A percentile compares a stretch with the other conserved stretches of the same genome.
Evolutionary conservation across 2,888 invertebrate genomes (phyloP).

Genomic region (Chymomyza amoena): DNA sequence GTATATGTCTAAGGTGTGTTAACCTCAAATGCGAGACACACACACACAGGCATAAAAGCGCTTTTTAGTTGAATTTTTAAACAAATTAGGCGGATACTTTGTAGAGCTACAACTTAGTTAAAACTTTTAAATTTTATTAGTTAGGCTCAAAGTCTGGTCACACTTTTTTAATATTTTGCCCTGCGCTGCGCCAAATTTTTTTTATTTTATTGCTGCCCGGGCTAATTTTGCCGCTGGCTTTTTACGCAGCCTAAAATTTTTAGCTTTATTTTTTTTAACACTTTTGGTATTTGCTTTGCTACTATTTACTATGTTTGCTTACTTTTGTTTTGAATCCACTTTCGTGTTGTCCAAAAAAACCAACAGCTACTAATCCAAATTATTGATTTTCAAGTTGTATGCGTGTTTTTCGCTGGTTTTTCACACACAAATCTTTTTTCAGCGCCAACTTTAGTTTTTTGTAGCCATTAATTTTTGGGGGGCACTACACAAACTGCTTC

Average conservation of each 20-base stretch:
- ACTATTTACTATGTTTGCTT: slow-evolving; percentile 29
- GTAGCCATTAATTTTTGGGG: too few relatives aligned
- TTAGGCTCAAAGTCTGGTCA: not conserved
- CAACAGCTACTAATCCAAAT: slow-evolving; percentile 74
- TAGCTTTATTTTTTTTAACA: not conserved
- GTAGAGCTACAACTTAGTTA: not conserved
- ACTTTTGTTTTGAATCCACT: slow-evolving; percentile 52
- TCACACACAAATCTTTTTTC: too few relatives aligned
- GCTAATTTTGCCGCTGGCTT: not conserved
- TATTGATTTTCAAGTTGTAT: slow-evolving; percentile 71
- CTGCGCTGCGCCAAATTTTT: not conserved
- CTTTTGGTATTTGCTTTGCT: not conserved
- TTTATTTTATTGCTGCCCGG: not conserved
- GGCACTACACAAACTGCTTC: not conserved
- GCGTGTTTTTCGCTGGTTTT: slow-evolving; percentile 14
- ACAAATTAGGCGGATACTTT: not conserved
- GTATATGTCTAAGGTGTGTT: slow-evolving; percentile 78
- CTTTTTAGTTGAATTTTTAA: not conserved
- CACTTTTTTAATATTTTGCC: not conserved
- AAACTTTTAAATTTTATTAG: too few relatives aligned
- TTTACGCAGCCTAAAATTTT: not conserved
- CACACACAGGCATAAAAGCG: not conserved
- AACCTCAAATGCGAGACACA: slow-evolving; percentile 70
- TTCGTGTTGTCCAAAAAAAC: slow-evolving; percentile 30
- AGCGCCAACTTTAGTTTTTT: not conserved